Percentiles rank a stretch among this genome's conserved stretches.
Evolutionary conservation across 2,888 invertebrate species (phyloP).

Genomic region (Thymelicus acteon): DNA sequence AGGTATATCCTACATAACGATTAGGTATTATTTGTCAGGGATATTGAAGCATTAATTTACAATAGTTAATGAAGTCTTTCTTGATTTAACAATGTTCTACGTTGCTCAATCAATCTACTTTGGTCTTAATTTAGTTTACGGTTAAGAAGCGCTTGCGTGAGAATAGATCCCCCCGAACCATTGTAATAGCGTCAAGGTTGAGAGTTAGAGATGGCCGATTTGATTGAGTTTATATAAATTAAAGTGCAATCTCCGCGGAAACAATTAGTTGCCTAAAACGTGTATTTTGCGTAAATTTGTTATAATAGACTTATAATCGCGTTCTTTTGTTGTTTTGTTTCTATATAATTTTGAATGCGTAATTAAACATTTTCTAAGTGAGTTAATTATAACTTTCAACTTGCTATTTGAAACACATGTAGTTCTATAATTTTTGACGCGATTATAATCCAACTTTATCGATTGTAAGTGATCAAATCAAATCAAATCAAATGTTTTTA

Average conservation of each 20-base stretch:
- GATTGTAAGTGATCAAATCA: no score
- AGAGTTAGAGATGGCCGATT: slow-evolving; percentile 51
- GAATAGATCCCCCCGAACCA: slow-evolving; percentile 39
- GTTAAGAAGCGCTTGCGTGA: slow-evolving; percentile 26
- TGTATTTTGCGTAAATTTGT: slow-evolving; percentile 28
- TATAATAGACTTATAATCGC: slow-evolving; percentile 6
- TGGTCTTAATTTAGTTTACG: slow-evolving; percentile 28
- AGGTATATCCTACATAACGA: no score
- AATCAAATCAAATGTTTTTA: no score
- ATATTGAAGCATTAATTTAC: no score
- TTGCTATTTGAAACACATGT: no score
- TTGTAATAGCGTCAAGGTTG: slow-evolving; percentile 60
- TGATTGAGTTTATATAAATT: slow-evolving; percentile 60
- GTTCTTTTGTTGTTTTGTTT: slow-evolving; percentile 7
- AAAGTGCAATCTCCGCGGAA: slow-evolving; percentile 48
- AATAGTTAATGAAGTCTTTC: background rate
- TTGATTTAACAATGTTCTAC: slow-evolving; percentile 7
- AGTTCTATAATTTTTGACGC: no score
- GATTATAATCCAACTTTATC: no score
- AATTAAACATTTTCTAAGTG: background rate
- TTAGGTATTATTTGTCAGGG: no score
- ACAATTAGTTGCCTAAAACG: slow-evolving; percentile 30
- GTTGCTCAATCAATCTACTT: slow-evolving; percentile 24
- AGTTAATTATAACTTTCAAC: no score
- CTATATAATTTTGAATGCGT: background rate